Conservation (phyloP, 2,113 vertebrate genomes). For the Phrynosoma blainvillii region DNA sequence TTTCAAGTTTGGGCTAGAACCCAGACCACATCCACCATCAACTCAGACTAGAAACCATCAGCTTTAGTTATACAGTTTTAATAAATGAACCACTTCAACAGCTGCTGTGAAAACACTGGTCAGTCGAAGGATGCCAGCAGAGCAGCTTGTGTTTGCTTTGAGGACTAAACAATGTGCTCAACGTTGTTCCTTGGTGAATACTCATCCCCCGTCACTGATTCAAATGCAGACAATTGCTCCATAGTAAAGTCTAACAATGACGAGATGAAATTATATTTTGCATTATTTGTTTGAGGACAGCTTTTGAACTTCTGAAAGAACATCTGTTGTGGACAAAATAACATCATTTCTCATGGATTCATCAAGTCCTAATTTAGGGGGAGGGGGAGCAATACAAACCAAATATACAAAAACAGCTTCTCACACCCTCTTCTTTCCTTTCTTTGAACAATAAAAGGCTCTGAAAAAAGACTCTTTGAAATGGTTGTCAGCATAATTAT, state of each 20-base stretch:
- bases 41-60: neutral
- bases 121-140: neutral
- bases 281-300: neutral
- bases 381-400: neutral
- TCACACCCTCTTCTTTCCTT: neutral
- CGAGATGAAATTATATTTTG: accelerated
- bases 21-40: no score
- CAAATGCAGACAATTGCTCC: neutral
- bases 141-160: neutral
- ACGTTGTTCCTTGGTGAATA: neutral
- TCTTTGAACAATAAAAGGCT: constrained; percentile 6
- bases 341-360: neutral
- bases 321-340: neutral
- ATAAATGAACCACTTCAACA: neutral
- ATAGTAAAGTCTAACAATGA: neutral
- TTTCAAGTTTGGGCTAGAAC: no score
- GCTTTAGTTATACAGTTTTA: neutral
- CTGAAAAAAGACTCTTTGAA: constrained; percentile 41
- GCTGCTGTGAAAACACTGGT: neutral
- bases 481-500: constrained; percentile 68
- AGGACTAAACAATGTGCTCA: neutral
- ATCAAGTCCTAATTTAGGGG: neutral
- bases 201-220: neutral
- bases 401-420: neutral
- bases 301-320: neutral